Conservation (phyloP, 1,140 invertebrate species). For the Cotesia vestalis region DNA sequence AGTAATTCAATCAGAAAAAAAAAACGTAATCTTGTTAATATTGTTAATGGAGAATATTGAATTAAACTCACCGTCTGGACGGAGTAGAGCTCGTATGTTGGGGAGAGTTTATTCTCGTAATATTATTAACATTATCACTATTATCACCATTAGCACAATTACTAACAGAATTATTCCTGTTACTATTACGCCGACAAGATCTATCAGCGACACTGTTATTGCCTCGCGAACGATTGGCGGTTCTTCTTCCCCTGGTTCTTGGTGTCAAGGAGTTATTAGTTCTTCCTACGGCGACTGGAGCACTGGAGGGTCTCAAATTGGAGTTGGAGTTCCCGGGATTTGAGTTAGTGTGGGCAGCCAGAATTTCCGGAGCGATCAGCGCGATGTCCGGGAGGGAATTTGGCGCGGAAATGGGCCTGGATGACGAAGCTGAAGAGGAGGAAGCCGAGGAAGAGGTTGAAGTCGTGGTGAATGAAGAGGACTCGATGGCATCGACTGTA, state of each 20-base stretch:
- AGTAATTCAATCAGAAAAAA: too few relatives aligned
- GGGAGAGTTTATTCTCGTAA: slow-evolving; percentile 6
- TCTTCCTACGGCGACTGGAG: slow-evolving; percentile 46
- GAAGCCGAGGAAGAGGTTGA: slow-evolving; percentile 55
- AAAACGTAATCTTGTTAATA: too few relatives aligned
- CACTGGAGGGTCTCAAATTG: slow-evolving; percentile 55
- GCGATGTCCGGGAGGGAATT: slow-evolving; percentile 62
- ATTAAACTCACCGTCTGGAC: slow-evolving; percentile 23
- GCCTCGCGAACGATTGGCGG: slow-evolving; percentile 30
- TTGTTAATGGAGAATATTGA: neutral
- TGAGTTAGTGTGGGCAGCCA: slow-evolving; percentile 59
- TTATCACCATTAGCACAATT: slow-evolving; percentile 23
- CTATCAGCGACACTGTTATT: slow-evolving; percentile 11
- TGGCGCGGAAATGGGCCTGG: slow-evolving; percentile 40
- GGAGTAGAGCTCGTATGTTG: slow-evolving; percentile 5
- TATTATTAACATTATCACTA: slow-evolving; percentile 13
- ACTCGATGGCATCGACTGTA: neutral
- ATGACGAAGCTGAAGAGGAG: neutral
- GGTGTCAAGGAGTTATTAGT: slow-evolving; percentile 27
- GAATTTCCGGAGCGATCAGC: slow-evolving; percentile 60
- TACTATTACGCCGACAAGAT: slow-evolving; percentile 21
- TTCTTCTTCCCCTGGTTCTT: slow-evolving; percentile 33
- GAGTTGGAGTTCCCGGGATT: slow-evolving; percentile 43
- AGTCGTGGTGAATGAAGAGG: slow-evolving; percentile 28
- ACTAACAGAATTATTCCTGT: neutral